Base-by-base conservation (phyloP, 2,888 invertebrate genomes). In the Oxycera nigricornis region DNA sequence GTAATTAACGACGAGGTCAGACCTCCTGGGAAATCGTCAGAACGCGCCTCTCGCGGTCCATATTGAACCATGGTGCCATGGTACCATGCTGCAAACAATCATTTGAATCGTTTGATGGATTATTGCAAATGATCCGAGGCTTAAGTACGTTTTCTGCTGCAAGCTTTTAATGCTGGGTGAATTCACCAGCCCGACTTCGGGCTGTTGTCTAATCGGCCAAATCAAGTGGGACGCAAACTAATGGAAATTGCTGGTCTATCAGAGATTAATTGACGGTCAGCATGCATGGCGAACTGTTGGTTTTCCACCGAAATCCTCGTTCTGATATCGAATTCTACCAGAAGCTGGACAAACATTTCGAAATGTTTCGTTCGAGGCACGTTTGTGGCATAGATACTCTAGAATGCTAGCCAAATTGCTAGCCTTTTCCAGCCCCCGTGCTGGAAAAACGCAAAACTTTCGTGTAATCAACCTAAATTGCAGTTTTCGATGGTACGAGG, bases 211-310 rank as follows among this genome's bases (percentile, higher is more conserved):
- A 70, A 70, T 30, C 46, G 14, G 30, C 55, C 41, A 7, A 24
- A 65, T 41, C 65, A 65, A 24, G 55, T 70, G 55, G 68, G 68
- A 70, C 70, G 70, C 24, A 24, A 30, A 55, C 20, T 70, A 72
- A 74, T 74, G 74, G 62, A 72, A 72, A 62, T 61, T 61, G 55
- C 72, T 62, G 46, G 62, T 72, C 50, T 70, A 74, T 61, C 61
- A 50, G 62, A 50, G 39, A 72, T 72, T 62, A 74, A 72, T 72
- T 62, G 52, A 24, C 20, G 62, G 65, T 50, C 74, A 74, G 52
- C 72, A 74, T 74, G 61, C 62, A 72, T 17, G 6, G 3, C 14
- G 14, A 46, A 46, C 17, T 46, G 11, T 46, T 11, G 2, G 46
- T 46, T 46, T 46, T 46, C 14, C 46, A 46, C 46, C n/a, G 17